These are phyloP conservation scores for Onychomys leucogaster DNA, from an alignment of 2,797 vertebrate genomes.

Conservation along the genomic window DNA sequence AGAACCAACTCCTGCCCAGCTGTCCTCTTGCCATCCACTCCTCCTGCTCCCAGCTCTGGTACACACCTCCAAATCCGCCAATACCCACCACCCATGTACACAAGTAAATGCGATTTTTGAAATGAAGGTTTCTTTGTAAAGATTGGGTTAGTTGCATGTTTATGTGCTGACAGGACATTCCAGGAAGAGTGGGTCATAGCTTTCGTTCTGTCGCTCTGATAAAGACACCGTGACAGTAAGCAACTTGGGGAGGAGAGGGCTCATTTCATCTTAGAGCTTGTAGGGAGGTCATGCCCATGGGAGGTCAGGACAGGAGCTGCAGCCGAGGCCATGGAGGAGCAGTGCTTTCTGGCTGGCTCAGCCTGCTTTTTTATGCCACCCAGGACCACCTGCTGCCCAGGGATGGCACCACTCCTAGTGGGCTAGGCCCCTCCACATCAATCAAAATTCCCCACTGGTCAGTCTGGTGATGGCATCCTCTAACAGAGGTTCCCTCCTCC, in stretches of 20 bases:
- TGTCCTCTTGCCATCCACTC: background rate
- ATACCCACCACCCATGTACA: background rate
- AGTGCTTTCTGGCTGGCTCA: background rate
- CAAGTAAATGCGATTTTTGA: background rate
- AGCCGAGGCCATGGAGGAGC: background rate
- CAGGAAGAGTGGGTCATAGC: background rate
- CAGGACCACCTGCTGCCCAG: background rate
- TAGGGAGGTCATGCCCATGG: background rate
- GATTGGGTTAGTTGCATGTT: too few relatives aligned
- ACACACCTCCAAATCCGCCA: too few relatives aligned
- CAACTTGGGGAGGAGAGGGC: background rate
- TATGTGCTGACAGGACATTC: background rate
- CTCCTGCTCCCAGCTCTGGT: background rate
- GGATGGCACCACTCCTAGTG: background rate
- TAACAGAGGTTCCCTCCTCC: background rate
- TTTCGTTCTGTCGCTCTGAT: background rate
- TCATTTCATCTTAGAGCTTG: background rate
- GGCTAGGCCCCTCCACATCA: background rate
- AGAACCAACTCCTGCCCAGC: background rate
- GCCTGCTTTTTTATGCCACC: background rate
- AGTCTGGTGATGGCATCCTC: background rate
- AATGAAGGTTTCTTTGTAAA: background rate
- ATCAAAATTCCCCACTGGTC: background rate
- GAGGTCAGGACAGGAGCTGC: background rate
- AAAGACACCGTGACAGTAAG: background rate